Conservation (phyloP, 2,888 invertebrate genomes). For the Cantharis lateralis region DNA sequence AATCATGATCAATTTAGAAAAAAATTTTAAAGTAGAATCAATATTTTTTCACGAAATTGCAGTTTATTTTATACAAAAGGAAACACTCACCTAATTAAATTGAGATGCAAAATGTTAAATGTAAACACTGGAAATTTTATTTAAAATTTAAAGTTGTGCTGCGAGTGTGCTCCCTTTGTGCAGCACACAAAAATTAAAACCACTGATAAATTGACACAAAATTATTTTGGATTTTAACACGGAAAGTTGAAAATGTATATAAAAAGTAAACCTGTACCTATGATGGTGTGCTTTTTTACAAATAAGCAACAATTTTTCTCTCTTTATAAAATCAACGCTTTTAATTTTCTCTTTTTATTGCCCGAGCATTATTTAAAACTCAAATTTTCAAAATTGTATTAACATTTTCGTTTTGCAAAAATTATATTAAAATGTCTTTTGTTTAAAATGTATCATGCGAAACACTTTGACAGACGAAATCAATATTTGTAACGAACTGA, state of each 20-base stretch:
- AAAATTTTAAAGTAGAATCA: neutral
- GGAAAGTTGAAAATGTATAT: neutral
- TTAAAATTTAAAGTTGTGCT: neutral
- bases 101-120: neutral
- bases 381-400: neutral
- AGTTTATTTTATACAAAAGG: neutral
- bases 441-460: neutral
- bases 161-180: neutral
- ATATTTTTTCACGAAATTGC: neutral
- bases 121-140: neutral
- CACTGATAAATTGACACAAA: neutral
- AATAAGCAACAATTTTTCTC: neutral
- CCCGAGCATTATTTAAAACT: neutral
- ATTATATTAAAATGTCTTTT: neutral
- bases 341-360: neutral
- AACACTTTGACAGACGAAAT: neutral
- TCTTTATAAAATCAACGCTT: no score
- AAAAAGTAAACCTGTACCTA: neutral
- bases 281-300: neutral
- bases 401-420: no score
- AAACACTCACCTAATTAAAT: neutral
- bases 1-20: neutral
- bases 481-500: neutral
- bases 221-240: neutral
- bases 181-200: neutral